Base-by-base conservation (phyloP, 2,113 vertebrate genomes). In the Vanacampus margaritifer region DNA sequence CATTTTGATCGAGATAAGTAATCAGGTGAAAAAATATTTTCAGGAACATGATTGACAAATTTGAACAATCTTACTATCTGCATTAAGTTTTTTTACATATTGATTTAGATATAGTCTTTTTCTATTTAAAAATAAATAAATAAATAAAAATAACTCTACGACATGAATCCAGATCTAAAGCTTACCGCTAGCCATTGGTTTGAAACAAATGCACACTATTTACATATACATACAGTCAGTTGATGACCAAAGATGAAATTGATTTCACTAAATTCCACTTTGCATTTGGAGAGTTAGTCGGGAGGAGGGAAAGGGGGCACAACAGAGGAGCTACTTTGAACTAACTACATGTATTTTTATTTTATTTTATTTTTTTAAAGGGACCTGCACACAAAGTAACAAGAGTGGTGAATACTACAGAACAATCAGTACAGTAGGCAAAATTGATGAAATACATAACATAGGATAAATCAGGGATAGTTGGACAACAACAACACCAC, bases 341-440 rank as follows among this genome's bases (percentile, higher is more conserved):
- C 62, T 62, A 85, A 58, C 8, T 50, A 12, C 14, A 51, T 51
- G 17, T 21, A 19, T 46, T 41, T 12, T 8, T 51, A 19, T 17
- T 51, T 23, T 51, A 10, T 51, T 51, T 51, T n/a, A 14, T 68
- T 74, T 87, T 80, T 70, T 88, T 83, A 82, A 86, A 84, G 72
- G 80, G 80, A 84, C 53, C 67, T 72, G 21, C 77, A 84, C 79
- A 84, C 70, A 81, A 83, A 80, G 72, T 71, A 86, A 85, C 68
- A 58, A 68, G 68, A 68, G 54, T 68, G 60, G 46, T 61, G 24
- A 78, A 84, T 73, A 83, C 73, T 72, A 86, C 67, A 65, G 75
- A 80, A 67, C 39, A 78, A 69, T 76, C 36, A 81, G 76, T 73
- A 80, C 83, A 81, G 74, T 64, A 81, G 78, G 76, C 76, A 75